Conservation (phyloP, 1,140 invertebrate species). For the Hetaerina americana region DNA sequence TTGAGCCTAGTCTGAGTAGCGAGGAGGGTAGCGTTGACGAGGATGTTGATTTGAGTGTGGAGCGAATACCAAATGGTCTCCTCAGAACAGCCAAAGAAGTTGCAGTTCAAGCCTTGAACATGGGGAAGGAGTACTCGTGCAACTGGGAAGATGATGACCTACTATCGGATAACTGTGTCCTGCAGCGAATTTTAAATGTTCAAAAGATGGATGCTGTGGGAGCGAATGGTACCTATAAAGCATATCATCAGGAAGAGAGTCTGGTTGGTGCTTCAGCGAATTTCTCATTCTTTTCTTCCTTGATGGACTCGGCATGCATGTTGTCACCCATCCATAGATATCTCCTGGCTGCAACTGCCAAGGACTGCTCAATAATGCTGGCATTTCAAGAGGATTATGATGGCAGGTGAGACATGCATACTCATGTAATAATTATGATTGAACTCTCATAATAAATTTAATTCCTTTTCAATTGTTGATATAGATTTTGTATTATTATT, state of each 20-base stretch:
- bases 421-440: too few species aligned
- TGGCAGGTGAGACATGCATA: background rate
- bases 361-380: conserved; percentile 42
- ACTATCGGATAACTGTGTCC: conserved; percentile 24
- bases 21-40: conserved; percentile 1
- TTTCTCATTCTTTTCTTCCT: background rate
- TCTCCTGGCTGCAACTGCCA: conserved; percentile 35
- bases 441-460: too few species aligned
- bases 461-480: too few species aligned
- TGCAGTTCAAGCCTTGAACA: background rate
- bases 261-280: background rate
- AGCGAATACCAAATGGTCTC: conserved; percentile 1
- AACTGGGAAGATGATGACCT: conserved; percentile 9
- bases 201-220: conserved; percentile 23
- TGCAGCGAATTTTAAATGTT: conserved; percentile 23
- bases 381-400: conserved; percentile 25
- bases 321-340: conserved; percentile 31
- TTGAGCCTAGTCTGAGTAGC: conserved; percentile 1
- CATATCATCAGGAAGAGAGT: conserved; percentile 17
- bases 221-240: conserved; percentile 21
- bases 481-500: too few species aligned
- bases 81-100: background rate
- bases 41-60: background rate
- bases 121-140: background rate
- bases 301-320: conserved; percentile 9